Evolutionary conservation across 2,888 invertebrate genomes (phyloP), one percentile per base, ranked within the genome.

Genomic region (Muschampia plurimacula): DNA sequence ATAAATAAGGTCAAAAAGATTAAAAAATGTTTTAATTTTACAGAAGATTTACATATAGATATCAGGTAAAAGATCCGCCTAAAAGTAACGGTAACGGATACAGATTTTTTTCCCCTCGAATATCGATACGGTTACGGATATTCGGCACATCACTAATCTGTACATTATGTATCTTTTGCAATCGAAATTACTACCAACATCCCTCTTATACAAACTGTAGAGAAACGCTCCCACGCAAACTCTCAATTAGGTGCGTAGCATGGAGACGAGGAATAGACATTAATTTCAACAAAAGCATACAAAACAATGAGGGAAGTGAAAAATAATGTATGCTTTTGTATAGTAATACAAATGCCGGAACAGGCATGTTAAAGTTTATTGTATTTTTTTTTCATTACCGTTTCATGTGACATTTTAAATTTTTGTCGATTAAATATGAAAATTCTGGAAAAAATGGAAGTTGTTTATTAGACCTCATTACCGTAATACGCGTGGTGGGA

Each of bases 231-330:
- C 46, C 46, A 49, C 46, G 46, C 46, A 13, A 49, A 49, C 46
- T 49, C 46, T 49, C 46, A 49, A 49, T 49, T 49, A 49, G 13
- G 46, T 13, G 13, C 13, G 13, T 13, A 49, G 13, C 46, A n/a
- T 13, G 15, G n/a, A 52, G 52, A 52, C 52, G 52, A 15, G 15
- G 15, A 52, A 12, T 52, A 52, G 52, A 52, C 52, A 52, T 52
- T 52, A 15, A 52, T 52, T 52, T 52, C 15, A 6, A 52, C 52
- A 52, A 52, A 52, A 52, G 52, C 52, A 7, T 52, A 52, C 52
- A 52, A 52, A 52, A 52, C 52, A 52, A 52, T 52, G 52, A 52
- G 52, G 15, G 52, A 15, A 52, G 52, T 52, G 52, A 52, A 52
- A 52, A 52, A 52, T 52, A 52, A 22, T 22, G 1, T 49, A 52